These are phyloP conservation scores for Elysia chlorotica DNA, from an alignment of 1,140 invertebrate species.

Conservation along the genomic window DNA sequence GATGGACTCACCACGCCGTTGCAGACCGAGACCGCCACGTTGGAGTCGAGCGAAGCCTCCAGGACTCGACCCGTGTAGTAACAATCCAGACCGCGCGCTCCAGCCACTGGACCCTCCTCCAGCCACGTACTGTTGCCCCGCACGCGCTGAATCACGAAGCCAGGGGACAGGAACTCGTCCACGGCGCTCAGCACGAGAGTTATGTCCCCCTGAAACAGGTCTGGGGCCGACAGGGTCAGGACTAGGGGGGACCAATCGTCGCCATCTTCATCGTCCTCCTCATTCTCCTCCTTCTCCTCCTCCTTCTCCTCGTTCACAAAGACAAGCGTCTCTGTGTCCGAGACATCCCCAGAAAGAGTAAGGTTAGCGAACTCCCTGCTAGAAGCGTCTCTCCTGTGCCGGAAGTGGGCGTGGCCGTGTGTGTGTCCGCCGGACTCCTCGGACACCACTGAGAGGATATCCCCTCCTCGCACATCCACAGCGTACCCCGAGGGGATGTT, in stretches of 20 bases:
- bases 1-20: conserved; percentile 77
- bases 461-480: too few species aligned
- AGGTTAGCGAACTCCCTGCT: too few species aligned
- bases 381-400: too few species aligned
- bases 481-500: too few species aligned
- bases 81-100: conserved; percentile 65
- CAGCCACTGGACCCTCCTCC: conserved; percentile 27
- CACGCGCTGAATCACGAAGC: conserved; percentile 36
- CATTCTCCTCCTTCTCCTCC: not conserved
- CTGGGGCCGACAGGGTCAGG: conserved; percentile 8
- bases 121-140: conserved; percentile 33
- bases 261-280: not conserved
- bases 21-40: conserved; percentile 75
- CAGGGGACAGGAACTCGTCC: conserved; percentile 35
- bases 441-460: too few species aligned
- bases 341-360: too few species aligned
- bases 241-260: not conserved
- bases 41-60: conserved; percentile 68
- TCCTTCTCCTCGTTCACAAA: not conserved
- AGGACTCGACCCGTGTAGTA: conserved; percentile 74
- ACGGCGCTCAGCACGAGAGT: conserved; percentile 12
- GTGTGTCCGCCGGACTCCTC: too few species aligned
- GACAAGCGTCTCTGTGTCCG: too few species aligned
- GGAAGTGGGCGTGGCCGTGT: too few species aligned
- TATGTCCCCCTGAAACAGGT: conserved; percentile 18